phyloP scores from a whole-genome alignment of 2,888 invertebrate species.

The Drosophila neotestacea region DNA sequence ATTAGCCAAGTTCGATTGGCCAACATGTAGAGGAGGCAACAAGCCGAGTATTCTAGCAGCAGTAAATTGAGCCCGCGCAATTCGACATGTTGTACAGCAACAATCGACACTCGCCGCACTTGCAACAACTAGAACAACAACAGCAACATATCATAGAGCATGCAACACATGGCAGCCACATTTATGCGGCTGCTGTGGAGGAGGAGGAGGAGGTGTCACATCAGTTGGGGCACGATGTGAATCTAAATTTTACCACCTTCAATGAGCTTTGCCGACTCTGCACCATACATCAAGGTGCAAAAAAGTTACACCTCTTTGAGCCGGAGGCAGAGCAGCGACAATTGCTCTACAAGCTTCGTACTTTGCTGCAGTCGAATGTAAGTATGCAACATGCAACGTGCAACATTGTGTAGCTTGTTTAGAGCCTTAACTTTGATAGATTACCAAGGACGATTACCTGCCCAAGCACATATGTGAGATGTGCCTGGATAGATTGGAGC shows the following conservation, averaged over 20 bases:
- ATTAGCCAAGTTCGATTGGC: conserved; percentile 16
- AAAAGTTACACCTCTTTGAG: conserved; percentile 90
- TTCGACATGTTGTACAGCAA: conserved; percentile 81
- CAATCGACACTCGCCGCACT: conserved; percentile 58
- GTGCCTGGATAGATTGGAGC: conserved; percentile 88
- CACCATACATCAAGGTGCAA: conserved; percentile 89
- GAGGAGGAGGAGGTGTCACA: conserved; percentile 83
- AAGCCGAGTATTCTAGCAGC: background rate
- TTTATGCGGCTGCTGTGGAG: conserved; percentile 7
- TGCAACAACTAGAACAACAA: conserved; percentile 74
- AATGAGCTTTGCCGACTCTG: conserved; percentile 90
- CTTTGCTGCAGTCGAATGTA: conserved; percentile 89
- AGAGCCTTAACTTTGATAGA: conserved; percentile 84
- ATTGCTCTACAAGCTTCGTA: conserved; percentile 89
- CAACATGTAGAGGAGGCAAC: conserved; percentile 25
- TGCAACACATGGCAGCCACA: conserved; percentile 63
- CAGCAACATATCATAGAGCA: conserved; percentile 16
- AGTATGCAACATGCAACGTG: conserved; percentile 79
- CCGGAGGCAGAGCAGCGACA: conserved; percentile 90
- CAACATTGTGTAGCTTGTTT: background rate
- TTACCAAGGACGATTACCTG: conserved; percentile 90
- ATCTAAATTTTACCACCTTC: conserved; percentile 89
- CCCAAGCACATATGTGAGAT: conserved; percentile 91
- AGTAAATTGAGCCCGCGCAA: conserved; percentile 33
- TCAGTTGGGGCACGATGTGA: conserved; percentile 82